Evolutionary conservation across 2,113 vertebrate species (phyloP).

Genomic region (Nipponia nippon): DNA sequence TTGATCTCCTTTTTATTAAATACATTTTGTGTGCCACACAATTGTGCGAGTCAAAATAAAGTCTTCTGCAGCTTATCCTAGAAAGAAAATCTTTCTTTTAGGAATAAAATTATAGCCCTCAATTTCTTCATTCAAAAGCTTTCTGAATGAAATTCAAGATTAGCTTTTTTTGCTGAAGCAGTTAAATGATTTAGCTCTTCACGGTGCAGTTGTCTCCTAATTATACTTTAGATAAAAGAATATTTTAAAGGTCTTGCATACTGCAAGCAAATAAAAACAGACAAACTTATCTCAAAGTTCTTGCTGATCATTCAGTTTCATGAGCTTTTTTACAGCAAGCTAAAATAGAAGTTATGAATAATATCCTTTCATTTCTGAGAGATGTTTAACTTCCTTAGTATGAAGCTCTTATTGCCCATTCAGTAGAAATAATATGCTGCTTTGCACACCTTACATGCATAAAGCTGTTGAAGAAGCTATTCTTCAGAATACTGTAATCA

Average conservation of each 20-base stretch:
- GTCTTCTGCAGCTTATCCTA: constrained; percentile 24
- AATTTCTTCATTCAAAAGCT: constrained; percentile 39
- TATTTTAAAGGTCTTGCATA: neutral
- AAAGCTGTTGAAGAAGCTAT: constrained; percentile 23
- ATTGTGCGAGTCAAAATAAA: neutral
- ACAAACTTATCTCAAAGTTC: constrained; percentile 16
- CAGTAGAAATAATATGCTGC: constrained; percentile 22
- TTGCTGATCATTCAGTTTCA: constrained; percentile 49
- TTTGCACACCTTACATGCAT: constrained; percentile 8
- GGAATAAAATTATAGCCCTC: constrained; percentile 21
- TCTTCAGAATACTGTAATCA: constrained; percentile 30
- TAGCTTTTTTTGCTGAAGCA: neutral
- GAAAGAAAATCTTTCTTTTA: constrained; percentile 13
- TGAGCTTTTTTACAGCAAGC: neutral
- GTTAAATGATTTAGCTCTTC: constrained; percentile 22
- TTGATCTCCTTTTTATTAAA: constrained; percentile 13
- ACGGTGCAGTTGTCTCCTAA: neutral
- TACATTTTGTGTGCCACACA: neutral
- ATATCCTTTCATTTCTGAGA: constrained; percentile 12
- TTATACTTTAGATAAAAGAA: constrained; percentile 50
- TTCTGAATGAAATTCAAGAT: constrained; percentile 51
- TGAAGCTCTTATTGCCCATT: constrained; percentile 48
- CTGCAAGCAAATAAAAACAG: constrained; percentile 29
- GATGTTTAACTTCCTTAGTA: neutral
- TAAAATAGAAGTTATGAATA: constrained; percentile 31